Evolutionary conservation across 2,797 vertebrate species (phyloP), one percentile per base, ranked within the genome.

Genomic region (Trachops cirrhosus): DNA sequence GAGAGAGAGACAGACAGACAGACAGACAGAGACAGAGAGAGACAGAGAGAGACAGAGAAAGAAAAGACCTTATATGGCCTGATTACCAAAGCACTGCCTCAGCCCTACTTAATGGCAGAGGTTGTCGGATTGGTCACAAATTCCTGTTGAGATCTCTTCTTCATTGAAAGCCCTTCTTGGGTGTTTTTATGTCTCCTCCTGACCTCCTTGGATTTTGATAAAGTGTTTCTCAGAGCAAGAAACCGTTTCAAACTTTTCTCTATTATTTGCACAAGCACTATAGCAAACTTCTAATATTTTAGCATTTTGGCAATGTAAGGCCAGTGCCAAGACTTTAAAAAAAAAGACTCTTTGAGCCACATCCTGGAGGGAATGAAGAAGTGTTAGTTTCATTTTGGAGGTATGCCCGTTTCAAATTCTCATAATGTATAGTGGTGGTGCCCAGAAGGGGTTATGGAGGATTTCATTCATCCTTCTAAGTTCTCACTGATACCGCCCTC

Each of bases 401-500:
- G 14, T 86, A 79, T 84, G 71, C 6, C 48, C 39, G 77, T 96
- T 86, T 89, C 70, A 96, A 94, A 96, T 79, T 93, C 37, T 94
- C 78, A 54, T 62, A 37, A n/a, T 88, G 32, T 92, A 3, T 26
- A 57, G 15, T n/a, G 57, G 15, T 75, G 39, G 50, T 59, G 29
- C 73, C 9, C 14, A 37, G 75, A 37, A 89, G 85, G 41, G 22
- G n/a, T 78, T 34, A 44, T 82, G 32, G 54, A 87, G 86, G 68
- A 68, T 41, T 73, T 48, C 77, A 54, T 75, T 91, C 44, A 34
- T 87, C 21, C 37, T 94, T 84, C 37, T 90, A 96, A 94, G 0
- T 37, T 91, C 93, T 96, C 91, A 89, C 54, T 88, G 96, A 95
- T n/a, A 96, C 86, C 79, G 94, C 93, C 91, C 97, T 97, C 96